Conservation (phyloP, 2,888 invertebrate genomes). For the Rotaria socialis region DNA sequence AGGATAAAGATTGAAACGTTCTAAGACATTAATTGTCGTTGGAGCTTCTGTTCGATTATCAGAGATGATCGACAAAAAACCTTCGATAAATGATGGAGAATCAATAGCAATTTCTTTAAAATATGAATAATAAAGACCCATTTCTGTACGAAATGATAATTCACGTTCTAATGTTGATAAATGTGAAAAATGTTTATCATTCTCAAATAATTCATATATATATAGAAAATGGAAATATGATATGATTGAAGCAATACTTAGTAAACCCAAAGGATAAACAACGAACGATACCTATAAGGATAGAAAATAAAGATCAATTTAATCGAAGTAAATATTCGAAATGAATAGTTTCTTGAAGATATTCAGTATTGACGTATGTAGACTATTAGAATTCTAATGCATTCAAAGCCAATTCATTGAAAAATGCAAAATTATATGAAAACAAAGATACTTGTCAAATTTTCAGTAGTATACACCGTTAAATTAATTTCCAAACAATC, state of each 20-base stretch:
- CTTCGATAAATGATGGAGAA: constrained; percentile 66
- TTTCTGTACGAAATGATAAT: constrained; percentile 78
- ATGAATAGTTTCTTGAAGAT: too few relatives aligned
- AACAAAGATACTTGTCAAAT: too few relatives aligned
- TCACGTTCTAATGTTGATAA: constrained; percentile 77
- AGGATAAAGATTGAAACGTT: constrained; percentile 77
- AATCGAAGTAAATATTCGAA: too few relatives aligned
- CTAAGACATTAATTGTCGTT: constrained; percentile 73
- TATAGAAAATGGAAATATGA: constrained; percentile 33
- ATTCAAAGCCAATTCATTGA: too few relatives aligned
- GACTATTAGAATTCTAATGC: too few relatives aligned
- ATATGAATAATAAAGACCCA: constrained; percentile 81
- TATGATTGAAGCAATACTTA: not conserved
- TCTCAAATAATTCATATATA: constrained; percentile 68
- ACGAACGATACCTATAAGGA: not conserved
- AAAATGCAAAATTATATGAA: too few relatives aligned
- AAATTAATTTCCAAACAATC: too few relatives aligned
- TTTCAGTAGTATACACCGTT: too few relatives aligned
- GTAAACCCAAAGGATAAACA: not conserved
- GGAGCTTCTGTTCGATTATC: constrained; percentile 78
- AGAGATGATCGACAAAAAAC: constrained; percentile 66
- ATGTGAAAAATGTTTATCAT: constrained; percentile 76
- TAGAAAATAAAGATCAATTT: too few relatives aligned
- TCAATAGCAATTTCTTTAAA: constrained; percentile 73
- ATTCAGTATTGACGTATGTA: too few relatives aligned